phyloP scores from a whole-genome alignment of 53 echinoderm and acorn worm species.

The Arbacia lixula region DNA sequence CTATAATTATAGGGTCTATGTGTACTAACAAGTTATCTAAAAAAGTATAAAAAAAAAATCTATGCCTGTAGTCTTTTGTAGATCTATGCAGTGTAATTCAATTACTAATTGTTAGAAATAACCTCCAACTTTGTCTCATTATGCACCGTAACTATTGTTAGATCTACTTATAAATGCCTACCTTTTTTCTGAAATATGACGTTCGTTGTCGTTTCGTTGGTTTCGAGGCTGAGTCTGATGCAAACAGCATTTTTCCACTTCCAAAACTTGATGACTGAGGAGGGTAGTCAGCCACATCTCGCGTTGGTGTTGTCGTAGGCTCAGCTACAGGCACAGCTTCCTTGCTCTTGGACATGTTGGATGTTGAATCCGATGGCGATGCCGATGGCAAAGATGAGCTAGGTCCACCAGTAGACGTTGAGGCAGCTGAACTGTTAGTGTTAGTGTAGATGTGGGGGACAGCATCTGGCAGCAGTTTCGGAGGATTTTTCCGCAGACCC shows the following conservation, averaged over 20 bases:
- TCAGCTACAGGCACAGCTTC: not conserved
- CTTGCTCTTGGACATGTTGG: conserved; percentile 8
- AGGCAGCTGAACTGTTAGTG: too few species aligned
- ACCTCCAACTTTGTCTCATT: too few species aligned
- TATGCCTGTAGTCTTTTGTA: too few species aligned
- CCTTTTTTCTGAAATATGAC: conserved; percentile 8
- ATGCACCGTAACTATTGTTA: too few species aligned
- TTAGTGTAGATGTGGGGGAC: conserved; percentile 28
- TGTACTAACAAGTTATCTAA: too few species aligned
- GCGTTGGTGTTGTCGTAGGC: not conserved
- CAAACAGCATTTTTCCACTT: not conserved
- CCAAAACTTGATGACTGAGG: too few species aligned
- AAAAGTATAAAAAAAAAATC: too few species aligned
- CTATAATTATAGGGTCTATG: too few species aligned
- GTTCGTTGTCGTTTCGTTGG: conserved; percentile 2
- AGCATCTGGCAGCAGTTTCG: conserved; percentile 39
- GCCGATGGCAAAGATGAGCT: not conserved
- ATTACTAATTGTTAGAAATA: not conserved
- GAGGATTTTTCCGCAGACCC: conserved; percentile 28
- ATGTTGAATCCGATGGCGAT: not conserved
- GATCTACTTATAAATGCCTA: not conserved
- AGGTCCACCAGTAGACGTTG: not conserved
- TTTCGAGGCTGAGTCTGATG: not conserved
- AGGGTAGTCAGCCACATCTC: too few species aligned
- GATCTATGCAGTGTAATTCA: too few species aligned